Evolutionary conservation across 2,113 vertebrate species (phyloP).

Genomic region (Myiozetetes cayanensis): DNA sequence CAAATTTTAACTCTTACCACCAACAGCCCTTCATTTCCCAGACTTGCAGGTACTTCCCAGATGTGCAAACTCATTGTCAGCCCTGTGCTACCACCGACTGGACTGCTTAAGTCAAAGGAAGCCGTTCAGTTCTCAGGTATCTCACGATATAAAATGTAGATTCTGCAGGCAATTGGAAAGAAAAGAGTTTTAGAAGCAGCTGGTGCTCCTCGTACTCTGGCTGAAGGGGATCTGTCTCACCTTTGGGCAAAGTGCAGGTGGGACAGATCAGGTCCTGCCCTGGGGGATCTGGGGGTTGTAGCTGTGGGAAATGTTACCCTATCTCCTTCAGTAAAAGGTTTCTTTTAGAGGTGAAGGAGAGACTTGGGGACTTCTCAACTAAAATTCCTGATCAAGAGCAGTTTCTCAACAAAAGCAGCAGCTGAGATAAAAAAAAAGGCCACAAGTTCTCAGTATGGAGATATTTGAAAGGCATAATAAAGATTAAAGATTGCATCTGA

Average conservation of each 20-base stretch:
- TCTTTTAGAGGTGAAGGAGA: background rate
- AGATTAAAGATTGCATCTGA: conserved; percentile 24
- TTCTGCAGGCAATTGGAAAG: background rate
- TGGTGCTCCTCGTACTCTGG: background rate
- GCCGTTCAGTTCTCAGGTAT: background rate
- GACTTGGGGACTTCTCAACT: background rate
- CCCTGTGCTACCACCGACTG: background rate
- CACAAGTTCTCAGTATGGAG: background rate
- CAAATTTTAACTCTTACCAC: background rate
- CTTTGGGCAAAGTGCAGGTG: background rate
- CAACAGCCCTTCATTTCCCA: background rate
- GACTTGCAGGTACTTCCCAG: background rate
- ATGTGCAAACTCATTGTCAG: background rate
- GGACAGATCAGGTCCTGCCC: background rate
- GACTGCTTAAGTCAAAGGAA: background rate
- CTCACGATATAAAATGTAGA: background rate
- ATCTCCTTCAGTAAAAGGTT: background rate
- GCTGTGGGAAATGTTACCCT: background rate
- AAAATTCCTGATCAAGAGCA: background rate
- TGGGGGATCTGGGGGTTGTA: background rate
- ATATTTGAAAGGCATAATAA: conserved; percentile 18
- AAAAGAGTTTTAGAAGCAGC: background rate
- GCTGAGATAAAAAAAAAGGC: background rate
- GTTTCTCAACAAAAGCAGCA: background rate
- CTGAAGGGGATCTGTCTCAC: background rate